phyloP scores from a whole-genome alignment of 2,888 invertebrate species.

The Oasisia sp. region DNA sequence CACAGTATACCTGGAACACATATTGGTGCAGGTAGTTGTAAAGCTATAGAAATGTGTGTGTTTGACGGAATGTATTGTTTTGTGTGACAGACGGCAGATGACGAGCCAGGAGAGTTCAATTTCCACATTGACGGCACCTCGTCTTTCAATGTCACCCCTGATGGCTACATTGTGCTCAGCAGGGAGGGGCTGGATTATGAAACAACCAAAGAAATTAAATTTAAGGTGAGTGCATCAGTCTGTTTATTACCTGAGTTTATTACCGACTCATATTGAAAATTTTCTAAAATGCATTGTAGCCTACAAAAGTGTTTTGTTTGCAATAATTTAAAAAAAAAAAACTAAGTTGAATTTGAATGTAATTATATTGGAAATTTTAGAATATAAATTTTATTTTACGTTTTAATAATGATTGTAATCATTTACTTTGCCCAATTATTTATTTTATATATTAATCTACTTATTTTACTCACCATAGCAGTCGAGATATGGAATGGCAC shows the following conservation, averaged over 20 bases:
- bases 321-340: too few species aligned
- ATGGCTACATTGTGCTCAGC: constrained; percentile 38
- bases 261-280: not conserved
- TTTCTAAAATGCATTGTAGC: not conserved
- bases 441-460: too few species aligned
- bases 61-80: not conserved
- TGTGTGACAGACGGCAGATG: constrained; percentile 35
- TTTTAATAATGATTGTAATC: too few species aligned
- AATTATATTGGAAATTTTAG: too few species aligned
- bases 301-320: too few species aligned
- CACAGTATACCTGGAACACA: too few species aligned
- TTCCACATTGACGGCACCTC: constrained; percentile 37
- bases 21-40: not conserved
- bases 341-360: too few species aligned
- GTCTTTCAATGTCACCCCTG: constrained; percentile 34
- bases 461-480: too few species aligned
- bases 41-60: not conserved
- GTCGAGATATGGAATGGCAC: too few species aligned
- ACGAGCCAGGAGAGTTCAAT: constrained; percentile 31
- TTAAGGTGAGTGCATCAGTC: constrained; percentile 30
- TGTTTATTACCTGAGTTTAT: not conserved
- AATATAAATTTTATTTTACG: too few species aligned
- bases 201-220: constrained; percentile 33
- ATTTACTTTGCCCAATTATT: too few species aligned
- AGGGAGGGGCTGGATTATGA: constrained; percentile 40